phyloP scores from a whole-genome alignment of 2,113 vertebrate species.

The Andinoacara biseriatus region DNA sequence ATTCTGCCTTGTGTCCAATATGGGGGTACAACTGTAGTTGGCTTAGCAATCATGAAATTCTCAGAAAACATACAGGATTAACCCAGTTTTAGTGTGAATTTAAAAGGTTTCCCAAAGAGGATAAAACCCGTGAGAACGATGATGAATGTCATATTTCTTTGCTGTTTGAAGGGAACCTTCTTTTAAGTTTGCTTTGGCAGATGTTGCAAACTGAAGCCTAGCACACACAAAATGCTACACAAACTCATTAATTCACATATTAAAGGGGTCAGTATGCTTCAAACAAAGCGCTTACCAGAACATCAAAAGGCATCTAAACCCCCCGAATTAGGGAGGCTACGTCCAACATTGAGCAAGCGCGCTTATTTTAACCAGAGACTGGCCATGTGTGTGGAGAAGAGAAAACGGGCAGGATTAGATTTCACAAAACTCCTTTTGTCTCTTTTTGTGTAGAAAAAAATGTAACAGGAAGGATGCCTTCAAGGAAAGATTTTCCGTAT shows the following conservation, averaged over 20 bases:
- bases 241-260: slow-evolving; percentile 11
- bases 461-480: background rate
- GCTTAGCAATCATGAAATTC: slow-evolving; percentile 44
- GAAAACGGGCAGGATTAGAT: background rate
- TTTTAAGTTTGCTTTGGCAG: slow-evolving; percentile 11
- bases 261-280: slow-evolving; percentile 13
- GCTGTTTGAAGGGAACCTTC: slow-evolving; percentile 33
- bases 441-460: background rate
- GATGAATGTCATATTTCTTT: slow-evolving; percentile 44
- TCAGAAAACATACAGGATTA: slow-evolving; percentile 62
- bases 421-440: background rate
- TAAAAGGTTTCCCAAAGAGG: slow-evolving; percentile 51
- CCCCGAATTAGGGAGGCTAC: background rate
- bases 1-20: slow-evolving; percentile 52
- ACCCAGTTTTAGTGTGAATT: slow-evolving; percentile 61
- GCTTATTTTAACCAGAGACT: background rate
- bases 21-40: slow-evolving; percentile 45
- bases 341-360: background rate
- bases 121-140: slow-evolving; percentile 43
- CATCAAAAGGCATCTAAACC: slow-evolving; percentile 17
- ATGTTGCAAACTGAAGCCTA: slow-evolving; percentile 11
- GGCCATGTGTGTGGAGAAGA: slow-evolving; percentile 1
- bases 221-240: slow-evolving; percentile 3
- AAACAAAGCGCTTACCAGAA: slow-evolving; percentile 5
- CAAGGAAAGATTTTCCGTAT: background rate